Evolutionary conservation across 2,113 vertebrate species (phyloP).

Genomic region (Tragelaphus strepsiceros): DNA sequence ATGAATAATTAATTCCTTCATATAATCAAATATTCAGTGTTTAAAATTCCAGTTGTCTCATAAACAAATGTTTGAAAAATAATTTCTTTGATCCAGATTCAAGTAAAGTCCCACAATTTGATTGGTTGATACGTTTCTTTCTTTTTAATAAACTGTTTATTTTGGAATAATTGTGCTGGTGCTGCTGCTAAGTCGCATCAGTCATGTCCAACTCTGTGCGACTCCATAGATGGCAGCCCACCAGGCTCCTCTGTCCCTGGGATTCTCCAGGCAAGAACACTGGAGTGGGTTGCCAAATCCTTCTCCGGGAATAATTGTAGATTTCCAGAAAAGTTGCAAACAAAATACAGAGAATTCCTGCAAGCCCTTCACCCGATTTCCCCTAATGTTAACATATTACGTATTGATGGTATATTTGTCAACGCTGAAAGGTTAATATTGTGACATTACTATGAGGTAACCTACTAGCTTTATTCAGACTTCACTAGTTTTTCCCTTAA

Average conservation of each 20-base stretch:
- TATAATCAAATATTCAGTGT: background rate
- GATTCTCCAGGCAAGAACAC: background rate
- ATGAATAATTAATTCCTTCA: background rate
- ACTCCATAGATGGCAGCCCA: background rate
- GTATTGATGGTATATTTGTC: background rate
- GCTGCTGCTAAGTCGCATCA: background rate
- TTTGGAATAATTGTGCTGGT: background rate
- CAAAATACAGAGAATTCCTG: background rate
- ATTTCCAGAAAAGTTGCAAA: background rate
- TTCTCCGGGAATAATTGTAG: background rate
- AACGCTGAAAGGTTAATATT: background rate
- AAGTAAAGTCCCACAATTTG: background rate
- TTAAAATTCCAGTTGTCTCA: background rate
- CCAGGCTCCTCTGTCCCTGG: background rate
- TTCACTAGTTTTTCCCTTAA: background rate
- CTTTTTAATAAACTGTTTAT: slow-evolving; percentile 32
- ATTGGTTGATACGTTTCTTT: background rate
- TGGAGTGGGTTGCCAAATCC: background rate
- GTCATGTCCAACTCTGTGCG: background rate
- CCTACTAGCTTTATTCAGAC: background rate
- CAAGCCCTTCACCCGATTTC: background rate
- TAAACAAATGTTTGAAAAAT: background rate
- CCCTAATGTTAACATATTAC: background rate
- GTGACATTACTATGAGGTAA: background rate
- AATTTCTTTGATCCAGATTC: background rate